Conservation (phyloP, 2,797 vertebrate genomes). For the Sparus aurata region DNA sequence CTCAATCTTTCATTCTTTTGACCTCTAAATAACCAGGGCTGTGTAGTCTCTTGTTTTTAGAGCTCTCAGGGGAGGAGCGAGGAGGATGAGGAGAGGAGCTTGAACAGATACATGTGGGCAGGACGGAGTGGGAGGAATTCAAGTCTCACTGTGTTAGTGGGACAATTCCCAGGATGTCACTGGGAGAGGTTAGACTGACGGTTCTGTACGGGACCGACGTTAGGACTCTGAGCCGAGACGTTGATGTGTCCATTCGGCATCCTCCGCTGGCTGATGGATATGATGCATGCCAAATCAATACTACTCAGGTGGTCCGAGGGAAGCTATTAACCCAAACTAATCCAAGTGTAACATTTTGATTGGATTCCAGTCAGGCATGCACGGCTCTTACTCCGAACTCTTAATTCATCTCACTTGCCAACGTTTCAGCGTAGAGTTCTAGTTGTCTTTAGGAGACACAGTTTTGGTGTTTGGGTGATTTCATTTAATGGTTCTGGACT, state of each 20-base stretch:
- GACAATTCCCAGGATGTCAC: slow-evolving; percentile 78
- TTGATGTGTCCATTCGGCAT: slow-evolving; percentile 31
- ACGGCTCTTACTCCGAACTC: slow-evolving; percentile 25
- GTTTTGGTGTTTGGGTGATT: background rate
- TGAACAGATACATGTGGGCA: slow-evolving; percentile 91
- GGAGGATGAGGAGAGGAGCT: slow-evolving; percentile 81
- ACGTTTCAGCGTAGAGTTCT: background rate
- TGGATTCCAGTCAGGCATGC: slow-evolving; percentile 51
- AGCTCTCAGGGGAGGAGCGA: slow-evolving; percentile 79
- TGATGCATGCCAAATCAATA: slow-evolving; percentile 53
- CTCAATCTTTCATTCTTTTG: slow-evolving; percentile 69
- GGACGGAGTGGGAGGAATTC: slow-evolving; percentile 90
- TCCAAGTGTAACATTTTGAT: slow-evolving; percentile 68
- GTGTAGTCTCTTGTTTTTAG: slow-evolving; percentile 91
- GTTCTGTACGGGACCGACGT: background rate
- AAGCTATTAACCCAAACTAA: slow-evolving; percentile 53
- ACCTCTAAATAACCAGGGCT: slow-evolving; percentile 89
- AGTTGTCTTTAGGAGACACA: background rate
- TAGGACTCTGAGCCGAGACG: slow-evolving; percentile 23
- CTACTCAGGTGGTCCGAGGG: slow-evolving; percentile 53
- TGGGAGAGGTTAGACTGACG: slow-evolving; percentile 16
- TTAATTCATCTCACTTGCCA: slow-evolving; percentile 16
- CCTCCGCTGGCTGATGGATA: slow-evolving; percentile 46
- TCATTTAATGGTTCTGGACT: background rate
- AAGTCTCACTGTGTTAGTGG: slow-evolving; percentile 82